phyloP scores from a whole-genome alignment of 2,797 vertebrate species.

The Pseudocheirus occidentalis region DNA sequence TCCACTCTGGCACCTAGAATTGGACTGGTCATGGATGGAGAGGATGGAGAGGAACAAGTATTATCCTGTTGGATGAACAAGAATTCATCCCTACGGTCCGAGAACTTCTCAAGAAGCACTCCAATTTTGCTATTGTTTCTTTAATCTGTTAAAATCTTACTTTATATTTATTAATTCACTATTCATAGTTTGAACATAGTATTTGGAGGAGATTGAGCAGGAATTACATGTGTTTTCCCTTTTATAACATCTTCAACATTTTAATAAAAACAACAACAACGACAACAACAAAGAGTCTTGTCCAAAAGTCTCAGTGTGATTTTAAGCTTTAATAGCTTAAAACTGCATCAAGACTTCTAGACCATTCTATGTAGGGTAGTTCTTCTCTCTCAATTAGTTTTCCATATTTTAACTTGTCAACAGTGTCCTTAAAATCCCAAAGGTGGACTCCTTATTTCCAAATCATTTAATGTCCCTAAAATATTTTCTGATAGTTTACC shows the following conservation, averaged over 20 bases:
- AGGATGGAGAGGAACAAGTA: neutral
- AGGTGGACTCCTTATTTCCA: neutral
- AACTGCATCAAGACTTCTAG: neutral
- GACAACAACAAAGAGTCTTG: neutral
- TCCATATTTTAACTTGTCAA: neutral
- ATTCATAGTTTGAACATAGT: neutral
- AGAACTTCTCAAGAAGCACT: neutral
- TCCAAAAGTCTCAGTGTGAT: neutral
- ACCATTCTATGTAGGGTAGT: neutral
- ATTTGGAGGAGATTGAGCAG: neutral
- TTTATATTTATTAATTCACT: neutral
- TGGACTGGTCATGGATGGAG: neutral
- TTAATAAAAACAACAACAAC: slow-evolving; percentile 3
- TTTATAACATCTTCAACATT: neutral
- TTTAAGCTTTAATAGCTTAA: neutral
- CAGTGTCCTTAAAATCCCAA: neutral
- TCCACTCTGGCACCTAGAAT: neutral
- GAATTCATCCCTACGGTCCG: neutral
- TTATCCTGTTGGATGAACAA: neutral
- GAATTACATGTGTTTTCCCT: neutral
- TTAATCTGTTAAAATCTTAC: neutral
- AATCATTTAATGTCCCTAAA: neutral
- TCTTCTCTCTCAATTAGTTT: neutral
- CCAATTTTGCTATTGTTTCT: neutral
- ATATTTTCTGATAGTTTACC: neutral